These are phyloP conservation scores for Asteroscopus sphinx DNA, from an alignment of 2,888 invertebrate genomes.

Conservation along the genomic window DNA sequence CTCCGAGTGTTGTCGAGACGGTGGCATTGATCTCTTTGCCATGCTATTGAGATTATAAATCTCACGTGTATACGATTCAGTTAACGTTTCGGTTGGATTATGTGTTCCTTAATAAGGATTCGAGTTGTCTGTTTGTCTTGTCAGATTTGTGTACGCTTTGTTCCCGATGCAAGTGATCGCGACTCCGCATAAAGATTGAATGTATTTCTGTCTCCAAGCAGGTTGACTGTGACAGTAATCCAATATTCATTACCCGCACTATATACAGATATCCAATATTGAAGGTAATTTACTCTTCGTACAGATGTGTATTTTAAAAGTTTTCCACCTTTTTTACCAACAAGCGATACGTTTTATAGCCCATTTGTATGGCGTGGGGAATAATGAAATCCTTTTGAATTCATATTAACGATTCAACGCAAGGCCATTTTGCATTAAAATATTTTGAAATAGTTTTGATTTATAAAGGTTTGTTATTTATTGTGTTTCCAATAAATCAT, in stretches of 20 bases:
- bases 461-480: slow-evolving; percentile 40
- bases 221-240: slow-evolving; percentile 23
- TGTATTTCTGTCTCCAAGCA: slow-evolving; percentile 19
- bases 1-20: slow-evolving; percentile 66
- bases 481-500: slow-evolving; percentile 46
- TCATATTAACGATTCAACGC: slow-evolving; percentile 47
- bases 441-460: slow-evolving; percentile 45
- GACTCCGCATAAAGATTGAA: slow-evolving; percentile 31
- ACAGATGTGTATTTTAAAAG: slow-evolving; percentile 43
- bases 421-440: slow-evolving; percentile 41
- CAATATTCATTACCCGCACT: slow-evolving; percentile 36
- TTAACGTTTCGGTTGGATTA: slow-evolving; percentile 54
- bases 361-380: slow-evolving; percentile 32
- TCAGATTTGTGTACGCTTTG: slow-evolving; percentile 33
- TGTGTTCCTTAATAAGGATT: slow-evolving; percentile 43
- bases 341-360: slow-evolving; percentile 47
- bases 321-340: slow-evolving; percentile 50
- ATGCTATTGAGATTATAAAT: slow-evolving; percentile 73
- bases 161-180: slow-evolving; percentile 20
- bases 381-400: slow-evolving; percentile 45
- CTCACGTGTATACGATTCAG: slow-evolving; percentile 63
- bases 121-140: slow-evolving; percentile 48
- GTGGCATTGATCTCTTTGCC: slow-evolving; percentile 73
- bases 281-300: slow-evolving; percentile 41
- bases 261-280: slow-evolving; percentile 38